Percentiles rank a stretch among this genome's conserved stretches.
These are phyloP conservation scores for Theropithecus gelada DNA, from an alignment of 2,113 vertebrate species.

Conservation along the genomic window DNA sequence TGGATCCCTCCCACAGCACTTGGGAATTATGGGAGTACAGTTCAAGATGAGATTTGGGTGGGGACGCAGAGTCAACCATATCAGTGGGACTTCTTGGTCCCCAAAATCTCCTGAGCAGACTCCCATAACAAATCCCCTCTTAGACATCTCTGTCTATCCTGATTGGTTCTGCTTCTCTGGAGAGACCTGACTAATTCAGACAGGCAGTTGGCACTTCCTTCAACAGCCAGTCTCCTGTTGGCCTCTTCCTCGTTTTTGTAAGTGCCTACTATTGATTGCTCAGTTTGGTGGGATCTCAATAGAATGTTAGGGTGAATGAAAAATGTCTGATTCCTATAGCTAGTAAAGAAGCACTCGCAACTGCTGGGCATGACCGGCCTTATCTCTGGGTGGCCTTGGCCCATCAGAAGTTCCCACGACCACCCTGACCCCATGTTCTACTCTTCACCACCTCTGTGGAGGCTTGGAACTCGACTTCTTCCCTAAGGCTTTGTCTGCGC, in stretches of 20 bases:
- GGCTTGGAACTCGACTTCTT: neutral
- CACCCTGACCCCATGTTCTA: fast-evolving
- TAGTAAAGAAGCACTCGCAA: neutral
- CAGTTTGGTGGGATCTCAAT: neutral
- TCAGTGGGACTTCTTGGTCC: neutral
- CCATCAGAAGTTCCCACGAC: neutral
- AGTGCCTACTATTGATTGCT: fast-evolving
- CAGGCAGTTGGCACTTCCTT: neutral
- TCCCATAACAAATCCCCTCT: neutral
- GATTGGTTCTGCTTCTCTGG: neutral
- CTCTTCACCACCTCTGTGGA: neutral
- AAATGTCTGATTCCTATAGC: neutral
- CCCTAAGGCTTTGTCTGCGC: neutral
- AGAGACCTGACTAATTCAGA: neutral
- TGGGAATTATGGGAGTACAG: too few relatives aligned
- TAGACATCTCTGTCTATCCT: neutral
- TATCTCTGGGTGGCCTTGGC: neutral
- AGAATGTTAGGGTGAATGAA: neutral
- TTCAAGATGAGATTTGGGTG: too few relatives aligned
- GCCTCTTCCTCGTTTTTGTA: neutral
- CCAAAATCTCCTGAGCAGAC: fast-evolving
- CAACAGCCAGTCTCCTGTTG: fast-evolving
- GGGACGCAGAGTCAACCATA: neutral
- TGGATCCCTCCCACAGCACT: too few relatives aligned
- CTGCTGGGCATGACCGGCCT: fast-evolving